A percentile compares a stretch with the other conserved stretches of the same genome.
phyloP scores from a whole-genome alignment of 2,113 vertebrate genomes.

The Platichthys flesus region DNA sequence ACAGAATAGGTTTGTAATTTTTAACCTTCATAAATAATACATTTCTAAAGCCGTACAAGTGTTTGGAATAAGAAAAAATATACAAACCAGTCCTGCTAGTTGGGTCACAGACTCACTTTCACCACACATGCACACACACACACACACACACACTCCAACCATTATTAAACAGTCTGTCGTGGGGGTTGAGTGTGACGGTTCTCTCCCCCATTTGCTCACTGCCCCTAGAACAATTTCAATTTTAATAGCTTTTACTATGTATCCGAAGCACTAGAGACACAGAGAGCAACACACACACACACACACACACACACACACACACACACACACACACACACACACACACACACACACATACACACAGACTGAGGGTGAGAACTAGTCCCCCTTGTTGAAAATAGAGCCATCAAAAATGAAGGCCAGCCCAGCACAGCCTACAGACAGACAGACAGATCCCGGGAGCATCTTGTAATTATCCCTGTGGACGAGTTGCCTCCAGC shows the following conservation, averaged over 20 bases:
- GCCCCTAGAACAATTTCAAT: conserved; percentile 99
- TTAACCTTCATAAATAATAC: neutral
- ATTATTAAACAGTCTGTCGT: conserved; percentile 95
- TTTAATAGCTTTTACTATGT: conserved; percentile 99
- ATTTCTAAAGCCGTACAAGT: neutral
- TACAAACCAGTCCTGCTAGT: conserved; percentile 46
- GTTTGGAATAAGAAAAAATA: conserved; percentile 38
- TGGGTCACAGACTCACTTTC: conserved; percentile 49
- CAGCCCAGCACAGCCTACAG: conserved; percentile 76
- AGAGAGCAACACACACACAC: conserved; percentile 56
- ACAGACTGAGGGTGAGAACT: conserved; percentile 38
- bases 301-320: conserved; percentile 39
- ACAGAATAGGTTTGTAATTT: neutral
- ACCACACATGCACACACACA: conserved; percentile 48
- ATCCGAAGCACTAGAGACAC: conserved; percentile 91
- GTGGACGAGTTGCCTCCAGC: conserved; percentile 94
- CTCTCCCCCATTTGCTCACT: conserved; percentile 85
- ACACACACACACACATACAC: conserved; percentile 30
- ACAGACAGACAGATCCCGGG: conserved; percentile 92
- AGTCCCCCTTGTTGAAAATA: conserved; percentile 90
- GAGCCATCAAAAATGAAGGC: conserved; percentile 95
- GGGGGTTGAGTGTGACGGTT: conserved; percentile 85
- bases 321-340: conserved; percentile 12
- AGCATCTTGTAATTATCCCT: conserved; percentile 99
- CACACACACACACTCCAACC: conserved; percentile 63